Evolutionary conservation across 1,140 invertebrate species (phyloP).

Genomic region (Tetraneura akinire): DNA sequence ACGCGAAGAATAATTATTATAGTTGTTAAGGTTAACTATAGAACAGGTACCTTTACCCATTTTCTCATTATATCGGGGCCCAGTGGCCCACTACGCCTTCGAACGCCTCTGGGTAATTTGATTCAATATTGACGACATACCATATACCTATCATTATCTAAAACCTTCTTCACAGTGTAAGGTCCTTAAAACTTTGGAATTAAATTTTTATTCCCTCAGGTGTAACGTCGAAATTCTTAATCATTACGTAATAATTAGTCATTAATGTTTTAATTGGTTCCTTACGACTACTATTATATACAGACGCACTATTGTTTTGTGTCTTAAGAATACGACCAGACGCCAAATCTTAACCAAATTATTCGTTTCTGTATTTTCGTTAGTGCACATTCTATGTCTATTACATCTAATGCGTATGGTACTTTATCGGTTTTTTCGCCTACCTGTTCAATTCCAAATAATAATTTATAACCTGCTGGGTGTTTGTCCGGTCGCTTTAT

Average conservation of each 20-base stretch:
- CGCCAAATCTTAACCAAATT: not conserved
- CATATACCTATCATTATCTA: slow-evolving; percentile 38
- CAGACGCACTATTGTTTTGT: not conserved
- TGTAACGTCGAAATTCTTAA: slow-evolving; percentile 24
- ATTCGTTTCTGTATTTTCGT: no score
- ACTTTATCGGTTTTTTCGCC: not conserved
- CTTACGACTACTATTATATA: slow-evolving; percentile 23
- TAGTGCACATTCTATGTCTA: not conserved
- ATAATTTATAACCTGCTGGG: not conserved
- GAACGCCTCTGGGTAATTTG: not conserved
- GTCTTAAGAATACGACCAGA: not conserved
- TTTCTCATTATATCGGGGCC: not conserved
- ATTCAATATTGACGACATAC: not conserved
- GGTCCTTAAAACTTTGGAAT: slow-evolving; percentile 39
- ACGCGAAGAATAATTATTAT: no score
- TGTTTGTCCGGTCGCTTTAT: not conserved
- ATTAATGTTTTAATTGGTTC: not conserved
- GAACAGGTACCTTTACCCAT: no score
- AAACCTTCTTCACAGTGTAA: slow-evolving; percentile 29
- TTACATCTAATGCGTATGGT: not conserved
- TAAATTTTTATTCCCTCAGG: not conserved
- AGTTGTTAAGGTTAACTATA: no score
- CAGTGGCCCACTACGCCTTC: not conserved
- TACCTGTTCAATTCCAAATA: not conserved
- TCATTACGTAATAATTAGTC: slow-evolving; percentile 33